Percentiles rank a stretch among this genome's conserved stretches.
phyloP scores from a whole-genome alignment of 2,797 vertebrate genomes.

The Macrochelys suwanniensis region DNA sequence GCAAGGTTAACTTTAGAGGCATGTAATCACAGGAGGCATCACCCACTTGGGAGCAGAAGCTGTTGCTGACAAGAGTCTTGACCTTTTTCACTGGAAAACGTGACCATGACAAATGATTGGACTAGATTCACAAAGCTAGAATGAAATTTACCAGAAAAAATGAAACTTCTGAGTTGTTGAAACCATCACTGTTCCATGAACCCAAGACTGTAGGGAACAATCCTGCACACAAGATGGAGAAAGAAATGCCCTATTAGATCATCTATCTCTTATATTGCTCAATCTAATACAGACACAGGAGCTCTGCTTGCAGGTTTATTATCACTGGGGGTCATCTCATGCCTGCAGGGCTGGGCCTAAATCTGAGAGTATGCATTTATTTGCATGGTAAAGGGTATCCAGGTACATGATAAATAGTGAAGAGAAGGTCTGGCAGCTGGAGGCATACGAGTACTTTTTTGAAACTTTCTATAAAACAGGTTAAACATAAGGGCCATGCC shows the following conservation, averaged over 20 bases:
- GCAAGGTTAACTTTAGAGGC: neutral
- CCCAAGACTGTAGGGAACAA: neutral
- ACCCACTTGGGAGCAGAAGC: neutral
- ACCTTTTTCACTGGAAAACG: neutral
- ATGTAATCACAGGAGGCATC: fast-evolving
- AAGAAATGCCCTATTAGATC: fast-evolving
- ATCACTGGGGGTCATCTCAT: neutral
- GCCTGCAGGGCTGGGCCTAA: neutral
- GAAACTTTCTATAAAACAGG: neutral
- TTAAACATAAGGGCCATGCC: fast-evolving
- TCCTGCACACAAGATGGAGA: fast-evolving
- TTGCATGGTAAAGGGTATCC: neutral
- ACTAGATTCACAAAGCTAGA: neutral
- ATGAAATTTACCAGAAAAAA: neutral
- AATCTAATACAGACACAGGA: fast-evolving
- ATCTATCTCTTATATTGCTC: neutral
- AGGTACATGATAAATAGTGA: neutral
- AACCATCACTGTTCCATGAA: neutral
- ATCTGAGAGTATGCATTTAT: fast-evolving
- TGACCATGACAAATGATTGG: neutral
- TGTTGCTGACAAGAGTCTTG: neutral
- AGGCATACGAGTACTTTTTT: neutral
- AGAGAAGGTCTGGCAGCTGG: neutral
- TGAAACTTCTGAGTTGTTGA: neutral
- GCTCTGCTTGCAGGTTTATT: neutral